Conservation (phyloP, 2,797 vertebrate genomes). For the Phalanger gymnotis region DNA sequence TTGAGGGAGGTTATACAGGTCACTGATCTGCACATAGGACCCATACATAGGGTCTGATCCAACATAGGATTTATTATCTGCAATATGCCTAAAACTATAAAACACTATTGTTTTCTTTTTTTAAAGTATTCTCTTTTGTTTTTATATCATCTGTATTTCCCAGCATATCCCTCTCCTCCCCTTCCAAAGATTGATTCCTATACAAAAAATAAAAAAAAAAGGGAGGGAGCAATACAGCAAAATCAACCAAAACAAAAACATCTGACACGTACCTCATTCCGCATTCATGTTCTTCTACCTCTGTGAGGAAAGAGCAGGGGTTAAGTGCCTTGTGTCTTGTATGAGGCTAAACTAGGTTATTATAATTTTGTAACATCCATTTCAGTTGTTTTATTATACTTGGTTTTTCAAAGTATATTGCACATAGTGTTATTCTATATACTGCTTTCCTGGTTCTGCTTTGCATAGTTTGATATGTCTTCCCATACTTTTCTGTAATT, state of each 20-base stretch:
- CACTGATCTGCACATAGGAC: neutral
- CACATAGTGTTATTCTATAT: neutral
- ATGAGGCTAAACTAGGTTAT: neutral
- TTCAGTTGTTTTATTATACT: neutral
- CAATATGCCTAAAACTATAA: neutral
- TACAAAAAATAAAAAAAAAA: neutral
- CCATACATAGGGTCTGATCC: neutral
- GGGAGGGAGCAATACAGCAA: neutral
- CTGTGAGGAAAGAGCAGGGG: neutral
- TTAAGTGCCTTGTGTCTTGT: neutral
- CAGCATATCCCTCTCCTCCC: neutral
- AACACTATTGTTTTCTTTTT: neutral
- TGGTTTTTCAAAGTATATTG: neutral
- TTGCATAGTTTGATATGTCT: neutral
- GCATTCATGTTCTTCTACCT: neutral
- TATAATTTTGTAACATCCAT: neutral
- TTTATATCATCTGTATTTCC: neutral
- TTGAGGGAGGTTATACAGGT: neutral
- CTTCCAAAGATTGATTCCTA: neutral
- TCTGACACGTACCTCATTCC: neutral
- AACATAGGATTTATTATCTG: neutral
- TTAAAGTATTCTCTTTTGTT: neutral
- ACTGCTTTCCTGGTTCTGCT: neutral
- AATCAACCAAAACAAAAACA: neutral
- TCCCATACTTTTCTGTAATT: neutral